Conservation (phyloP, 2,113 vertebrate species). For the Mobula hypostoma region DNA sequence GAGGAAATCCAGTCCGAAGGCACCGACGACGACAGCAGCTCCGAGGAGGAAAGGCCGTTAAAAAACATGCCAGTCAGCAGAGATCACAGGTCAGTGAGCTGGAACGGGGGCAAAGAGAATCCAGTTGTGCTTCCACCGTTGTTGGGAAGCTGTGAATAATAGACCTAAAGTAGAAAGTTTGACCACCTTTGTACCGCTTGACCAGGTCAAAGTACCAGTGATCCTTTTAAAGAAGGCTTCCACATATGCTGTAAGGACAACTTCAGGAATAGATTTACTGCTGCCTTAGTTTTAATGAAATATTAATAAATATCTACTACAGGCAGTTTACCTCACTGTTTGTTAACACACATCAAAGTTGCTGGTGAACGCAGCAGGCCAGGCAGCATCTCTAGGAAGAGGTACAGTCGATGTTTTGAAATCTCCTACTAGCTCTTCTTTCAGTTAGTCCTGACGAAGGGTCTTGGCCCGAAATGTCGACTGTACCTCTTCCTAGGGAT, state of each 20-base stretch:
- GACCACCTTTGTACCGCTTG: slow-evolving; percentile 10
- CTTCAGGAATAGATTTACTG: background rate
- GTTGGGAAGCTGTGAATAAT: slow-evolving; percentile 8
- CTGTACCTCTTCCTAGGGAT: too few species aligned
- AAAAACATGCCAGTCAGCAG: slow-evolving; percentile 78
- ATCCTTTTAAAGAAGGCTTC: slow-evolving; percentile 9
- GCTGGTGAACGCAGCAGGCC: too few species aligned
- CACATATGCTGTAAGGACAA: background rate
- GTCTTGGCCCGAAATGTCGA: too few species aligned
- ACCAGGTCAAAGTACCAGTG: slow-evolving; percentile 3
- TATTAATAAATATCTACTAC: too few species aligned
- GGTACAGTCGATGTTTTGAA: too few species aligned
- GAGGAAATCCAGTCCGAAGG: slow-evolving; percentile 90
- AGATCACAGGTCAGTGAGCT: slow-evolving; percentile 75
- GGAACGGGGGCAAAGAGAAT: background rate
- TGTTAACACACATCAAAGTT: background rate
- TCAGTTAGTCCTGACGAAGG: too few species aligned
- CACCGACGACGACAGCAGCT: slow-evolving; percentile 89
- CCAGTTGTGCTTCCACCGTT: slow-evolving; percentile 19
- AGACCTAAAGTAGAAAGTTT: slow-evolving; percentile 15
- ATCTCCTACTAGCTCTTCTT: too few species aligned
- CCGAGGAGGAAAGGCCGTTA: slow-evolving; percentile 74
- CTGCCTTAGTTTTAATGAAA: background rate
- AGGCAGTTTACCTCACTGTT: background rate
- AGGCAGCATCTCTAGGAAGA: too few species aligned